phyloP scores from a whole-genome alignment of 53 echinoderm and acorn worm genomes.

The Henricia sp. region DNA sequence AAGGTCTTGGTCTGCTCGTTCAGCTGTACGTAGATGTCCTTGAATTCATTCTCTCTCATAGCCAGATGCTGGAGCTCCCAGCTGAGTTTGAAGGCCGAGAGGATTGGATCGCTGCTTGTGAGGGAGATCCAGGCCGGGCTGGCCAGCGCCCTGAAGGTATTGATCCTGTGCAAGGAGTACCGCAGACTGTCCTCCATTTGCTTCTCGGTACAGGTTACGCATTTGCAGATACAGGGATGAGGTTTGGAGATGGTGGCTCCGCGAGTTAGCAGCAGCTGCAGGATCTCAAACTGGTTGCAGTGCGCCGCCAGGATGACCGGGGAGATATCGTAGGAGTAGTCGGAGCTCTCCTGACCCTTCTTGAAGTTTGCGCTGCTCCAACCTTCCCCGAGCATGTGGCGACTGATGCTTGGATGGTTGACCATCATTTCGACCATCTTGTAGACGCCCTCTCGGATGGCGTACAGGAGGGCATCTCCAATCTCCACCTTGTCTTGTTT shows the following conservation, averaged over 20 bases:
- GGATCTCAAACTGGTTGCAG: constrained; percentile 97
- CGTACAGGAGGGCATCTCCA: constrained; percentile 92
- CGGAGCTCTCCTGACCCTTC: constrained; percentile 86
- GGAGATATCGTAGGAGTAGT: constrained; percentile 96
- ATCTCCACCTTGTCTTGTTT: constrained; percentile 89
- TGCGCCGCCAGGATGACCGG: constrained; percentile 98
- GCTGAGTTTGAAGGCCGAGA: constrained; percentile 91
- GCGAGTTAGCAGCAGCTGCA: constrained; percentile 92
- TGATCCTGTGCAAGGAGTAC: constrained; percentile 92
- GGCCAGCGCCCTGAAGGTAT: constrained; percentile 93
- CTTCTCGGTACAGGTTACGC: constrained; percentile 82
- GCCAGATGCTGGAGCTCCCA: constrained; percentile 97
- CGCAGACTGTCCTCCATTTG: constrained; percentile 93
- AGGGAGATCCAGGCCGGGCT: constrained; percentile 98
- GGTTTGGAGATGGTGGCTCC: constrained; percentile 97
- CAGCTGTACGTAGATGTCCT: constrained; percentile 81
- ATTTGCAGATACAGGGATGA: constrained; percentile 92
- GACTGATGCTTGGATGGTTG: constrained; percentile 96
- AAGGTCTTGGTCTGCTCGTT: constrained; percentile 73
- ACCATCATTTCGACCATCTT: constrained; percentile 99
- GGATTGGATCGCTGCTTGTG: constrained; percentile 93
- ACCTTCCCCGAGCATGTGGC: constrained; percentile 96
- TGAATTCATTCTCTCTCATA: constrained; percentile 97
- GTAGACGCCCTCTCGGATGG: constrained; percentile 96
- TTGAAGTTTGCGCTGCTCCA: constrained; percentile 90